Percentiles rank a stretch among this genome's conserved stretches.
phyloP scores from a whole-genome alignment of 2,797 vertebrate genomes.

The Phoxinus dragarum region DNA sequence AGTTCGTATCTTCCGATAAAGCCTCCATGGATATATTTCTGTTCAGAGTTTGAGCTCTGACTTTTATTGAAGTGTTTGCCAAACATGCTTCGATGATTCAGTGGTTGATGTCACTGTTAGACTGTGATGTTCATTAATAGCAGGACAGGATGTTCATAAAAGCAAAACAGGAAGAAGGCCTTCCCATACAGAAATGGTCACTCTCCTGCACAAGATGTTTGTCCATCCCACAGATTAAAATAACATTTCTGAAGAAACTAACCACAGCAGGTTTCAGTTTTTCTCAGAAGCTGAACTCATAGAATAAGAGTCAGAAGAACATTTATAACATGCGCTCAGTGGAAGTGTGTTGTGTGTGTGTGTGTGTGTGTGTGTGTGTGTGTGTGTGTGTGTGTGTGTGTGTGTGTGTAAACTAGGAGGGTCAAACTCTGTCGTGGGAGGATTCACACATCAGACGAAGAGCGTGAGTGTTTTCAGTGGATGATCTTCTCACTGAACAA shows the following conservation, averaged over 20 bases:
- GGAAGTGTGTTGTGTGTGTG: too few species aligned
- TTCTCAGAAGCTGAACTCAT: too few species aligned
- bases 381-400: too few species aligned
- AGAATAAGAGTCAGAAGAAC: not conserved
- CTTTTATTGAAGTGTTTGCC: too few species aligned
- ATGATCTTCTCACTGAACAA: not conserved
- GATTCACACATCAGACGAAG: not conserved
- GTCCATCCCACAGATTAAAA: not conserved
- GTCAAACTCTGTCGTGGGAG: not conserved
- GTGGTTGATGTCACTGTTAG: too few species aligned
- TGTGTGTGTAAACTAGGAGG: not conserved
- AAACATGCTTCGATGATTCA: too few species aligned
- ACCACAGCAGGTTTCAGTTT: not conserved
- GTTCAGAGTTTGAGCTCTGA: too few species aligned
- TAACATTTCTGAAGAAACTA: not conserved
- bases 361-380: not conserved
- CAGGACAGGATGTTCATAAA: not conserved
- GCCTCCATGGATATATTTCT: too few species aligned
- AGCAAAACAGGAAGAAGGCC: not conserved
- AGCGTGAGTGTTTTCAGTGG: not conserved
- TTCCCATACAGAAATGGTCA: not conserved
- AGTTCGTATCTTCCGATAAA: too few species aligned
- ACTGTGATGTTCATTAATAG: not conserved
- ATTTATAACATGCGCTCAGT: not conserved
- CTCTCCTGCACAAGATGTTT: not conserved